phyloP scores from a whole-genome alignment of 2,797 vertebrate genomes.

The Menidia menidia region DNA sequence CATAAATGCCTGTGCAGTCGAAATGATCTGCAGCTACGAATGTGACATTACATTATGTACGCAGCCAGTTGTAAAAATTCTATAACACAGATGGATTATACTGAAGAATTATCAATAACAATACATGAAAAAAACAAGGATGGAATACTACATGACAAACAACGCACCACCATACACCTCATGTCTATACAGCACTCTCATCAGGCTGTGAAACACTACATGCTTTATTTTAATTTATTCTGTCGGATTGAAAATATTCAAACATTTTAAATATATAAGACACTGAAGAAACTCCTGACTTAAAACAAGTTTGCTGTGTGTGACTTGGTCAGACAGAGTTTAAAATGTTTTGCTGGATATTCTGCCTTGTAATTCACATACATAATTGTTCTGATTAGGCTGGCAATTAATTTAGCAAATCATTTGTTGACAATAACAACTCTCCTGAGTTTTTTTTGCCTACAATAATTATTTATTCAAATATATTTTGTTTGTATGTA shows the following conservation, averaged over 20 bases:
- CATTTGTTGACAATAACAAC: conserved; percentile 5
- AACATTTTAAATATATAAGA: background rate
- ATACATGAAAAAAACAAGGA: background rate
- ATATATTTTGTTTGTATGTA: background rate
- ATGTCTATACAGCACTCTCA: background rate
- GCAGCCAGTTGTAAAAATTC: conserved; percentile 14
- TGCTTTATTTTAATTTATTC: background rate
- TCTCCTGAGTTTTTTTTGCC: conserved; percentile 11
- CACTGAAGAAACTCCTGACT: background rate
- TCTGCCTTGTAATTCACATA: conserved; percentile 10
- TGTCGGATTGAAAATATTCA: background rate
- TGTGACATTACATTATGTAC: conserved; percentile 20
- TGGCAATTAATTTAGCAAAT: conserved; percentile 42
- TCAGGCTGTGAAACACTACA: background rate
- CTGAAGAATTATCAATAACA: conserved; percentile 15
- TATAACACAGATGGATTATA: conserved; percentile 13
- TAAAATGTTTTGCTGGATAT: conserved; percentile 9
- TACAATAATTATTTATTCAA: background rate
- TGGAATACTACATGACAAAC: background rate
- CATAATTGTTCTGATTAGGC: conserved; percentile 34
- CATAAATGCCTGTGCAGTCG: conserved; percentile 24
- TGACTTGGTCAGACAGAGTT: conserved; percentile 3
- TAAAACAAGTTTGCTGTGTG: background rate
- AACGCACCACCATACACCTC: background rate
- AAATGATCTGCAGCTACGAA: conserved; percentile 22